These are phyloP conservation scores for Brachionus paranguensis DNA, from an alignment of 1,140 invertebrate genomes.

Conservation along the genomic window DNA sequence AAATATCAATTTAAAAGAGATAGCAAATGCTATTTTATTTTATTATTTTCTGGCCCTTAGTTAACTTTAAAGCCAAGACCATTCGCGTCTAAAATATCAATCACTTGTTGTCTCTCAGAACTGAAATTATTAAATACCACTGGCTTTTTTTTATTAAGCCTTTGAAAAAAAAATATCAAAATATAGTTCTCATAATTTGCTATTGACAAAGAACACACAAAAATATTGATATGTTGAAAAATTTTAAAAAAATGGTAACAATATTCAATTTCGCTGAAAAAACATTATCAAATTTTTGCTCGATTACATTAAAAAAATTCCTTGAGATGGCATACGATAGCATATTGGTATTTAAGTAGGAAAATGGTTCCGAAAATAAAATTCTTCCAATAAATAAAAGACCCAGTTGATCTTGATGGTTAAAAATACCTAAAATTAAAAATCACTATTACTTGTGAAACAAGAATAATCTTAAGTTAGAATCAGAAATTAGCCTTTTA, in stretches of 20 bases:
- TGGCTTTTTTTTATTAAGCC: no score
- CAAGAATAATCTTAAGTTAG: neutral
- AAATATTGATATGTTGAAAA: neutral
- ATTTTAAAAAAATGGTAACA: neutral
- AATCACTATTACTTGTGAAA: neutral
- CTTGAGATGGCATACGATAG: neutral
- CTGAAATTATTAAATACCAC: no score
- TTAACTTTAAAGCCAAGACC: neutral
- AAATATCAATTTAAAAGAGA: constrained; percentile 12
- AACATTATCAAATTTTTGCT: neutral
- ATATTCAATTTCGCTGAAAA: neutral
- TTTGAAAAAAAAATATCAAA: neutral
- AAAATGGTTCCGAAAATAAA: neutral
- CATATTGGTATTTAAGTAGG: neutral
- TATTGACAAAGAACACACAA: neutral
- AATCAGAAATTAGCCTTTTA: neutral
- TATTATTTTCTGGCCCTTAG: neutral
- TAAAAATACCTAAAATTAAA: neutral
- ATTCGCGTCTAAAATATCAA: neutral
- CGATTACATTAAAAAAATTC: neutral
- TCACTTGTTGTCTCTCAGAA: neutral
- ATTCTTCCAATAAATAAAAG: neutral
- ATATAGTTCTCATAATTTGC: neutral
- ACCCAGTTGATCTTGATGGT: neutral
- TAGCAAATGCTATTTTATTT: neutral